Evolutionary conservation across 2,888 invertebrate species (phyloP), one percentile per base, ranked within the genome.

Genomic region (Micoletzkya japonica): DNA sequence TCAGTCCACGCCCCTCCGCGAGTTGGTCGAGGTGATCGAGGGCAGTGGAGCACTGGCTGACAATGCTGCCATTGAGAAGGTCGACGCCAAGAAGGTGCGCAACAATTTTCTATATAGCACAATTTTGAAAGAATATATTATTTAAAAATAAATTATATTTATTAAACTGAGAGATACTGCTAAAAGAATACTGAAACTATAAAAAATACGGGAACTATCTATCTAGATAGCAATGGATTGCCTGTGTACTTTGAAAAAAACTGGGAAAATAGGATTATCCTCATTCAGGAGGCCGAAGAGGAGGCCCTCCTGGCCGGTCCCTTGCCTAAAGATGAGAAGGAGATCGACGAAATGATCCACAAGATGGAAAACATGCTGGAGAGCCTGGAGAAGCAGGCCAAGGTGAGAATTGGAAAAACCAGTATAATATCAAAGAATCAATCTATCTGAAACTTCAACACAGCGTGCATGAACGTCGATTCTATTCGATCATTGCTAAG

Each of bases 341-440:
- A 63, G 14, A 63, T 63, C 32, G 63, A 63, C n/a, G 24, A 63
- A 4, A 63, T 63, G 63, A 63, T 63, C n/a, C 49, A 63, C n/a
- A 50, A 49, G 32, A 63, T 63, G 63, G 63, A 63, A 34, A 49
- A 32, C 30, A 14, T 63, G 10, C 50, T 63, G 10, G 63, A 30
- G 4, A 50, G 50, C 17, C 20, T 63, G 1, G 34, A 44, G 26
- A 50, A 26, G 34, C 24, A 50, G 7, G 37, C 49, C 49, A 50
- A 50, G 32, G 50, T 6, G 61, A 28, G 14, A 61, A 0, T 36
- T 36, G 2, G 44, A 44, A 20, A 44, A 44, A 44, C 20, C 20
- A n/a, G n/a, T n/a, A n/a, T n/a, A n/a, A n/a, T n/a, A n/a, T n/a
- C n/a, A n/a, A n/a, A n/a, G n/a, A n/a, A n/a, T n/a, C n/a, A n/a